phyloP scores from a whole-genome alignment of 2,888 invertebrate species.

The Cremastinae sp. region DNA sequence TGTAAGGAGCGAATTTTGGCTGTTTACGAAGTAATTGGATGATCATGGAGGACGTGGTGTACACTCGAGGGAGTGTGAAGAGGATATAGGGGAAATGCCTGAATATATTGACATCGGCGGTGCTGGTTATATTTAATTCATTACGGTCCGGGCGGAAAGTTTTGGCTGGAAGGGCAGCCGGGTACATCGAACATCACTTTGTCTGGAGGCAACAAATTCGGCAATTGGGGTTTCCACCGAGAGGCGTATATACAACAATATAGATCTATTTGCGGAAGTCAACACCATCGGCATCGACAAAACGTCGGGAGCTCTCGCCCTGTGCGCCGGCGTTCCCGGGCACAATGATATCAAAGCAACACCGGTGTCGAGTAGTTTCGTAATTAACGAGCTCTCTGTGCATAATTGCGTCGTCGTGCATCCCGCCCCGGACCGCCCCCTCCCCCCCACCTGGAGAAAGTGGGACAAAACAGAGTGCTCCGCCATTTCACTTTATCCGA shows the following conservation, averaged over 20 bases:
- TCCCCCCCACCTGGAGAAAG: too few species aligned
- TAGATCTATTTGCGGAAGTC: conserved; percentile 39
- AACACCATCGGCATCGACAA: conserved; percentile 27
- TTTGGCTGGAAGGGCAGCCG: conserved; percentile 19
- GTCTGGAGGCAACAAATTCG: conserved; percentile 41
- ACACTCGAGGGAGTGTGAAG: neutral
- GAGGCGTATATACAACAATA: conserved; percentile 16
- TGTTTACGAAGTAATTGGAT: too few species aligned
- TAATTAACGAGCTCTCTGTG: conserved; percentile 48
- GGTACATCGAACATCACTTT: conserved; percentile 49
- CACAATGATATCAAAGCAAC: conserved; percentile 47
- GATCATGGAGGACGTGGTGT: neutral
- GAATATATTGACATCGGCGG: conserved; percentile 12
- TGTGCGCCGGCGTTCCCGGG: conserved; percentile 27
- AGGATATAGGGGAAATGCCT: neutral
- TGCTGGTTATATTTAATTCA: conserved; percentile 18
- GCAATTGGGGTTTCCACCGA: conserved; percentile 29
- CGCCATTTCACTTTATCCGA: neutral
- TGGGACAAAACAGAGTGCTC: conserved; percentile 24
- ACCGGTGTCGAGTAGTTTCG: conserved; percentile 39
- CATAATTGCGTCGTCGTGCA: conserved; percentile 25
- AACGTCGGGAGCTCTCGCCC: conserved; percentile 14
- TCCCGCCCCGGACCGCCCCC: neutral
- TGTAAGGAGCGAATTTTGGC: too few species aligned
- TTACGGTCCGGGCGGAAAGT: conserved; percentile 12